These are phyloP conservation scores for Mylabris phalerata DNA, from an alignment of 1,140 invertebrate genomes.

Conservation along the genomic window DNA sequence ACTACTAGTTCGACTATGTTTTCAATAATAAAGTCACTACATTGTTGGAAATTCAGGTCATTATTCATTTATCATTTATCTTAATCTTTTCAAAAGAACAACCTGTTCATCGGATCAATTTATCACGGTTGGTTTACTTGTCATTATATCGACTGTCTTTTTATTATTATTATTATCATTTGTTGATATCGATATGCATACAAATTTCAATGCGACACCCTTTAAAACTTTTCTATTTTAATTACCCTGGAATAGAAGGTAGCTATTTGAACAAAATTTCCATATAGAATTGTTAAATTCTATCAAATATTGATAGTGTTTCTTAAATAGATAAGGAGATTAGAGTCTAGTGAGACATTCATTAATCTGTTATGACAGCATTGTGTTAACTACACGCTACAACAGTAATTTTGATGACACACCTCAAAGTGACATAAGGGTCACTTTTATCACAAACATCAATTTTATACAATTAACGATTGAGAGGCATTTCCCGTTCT, in stretches of 20 bases:
- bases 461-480: too few relatives aligned
- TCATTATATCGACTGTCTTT: conserved; percentile 14
- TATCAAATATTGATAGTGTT: too few relatives aligned
- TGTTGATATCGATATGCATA: conserved; percentile 15
- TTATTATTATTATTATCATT: conserved; percentile 2
- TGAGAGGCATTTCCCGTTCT: too few relatives aligned
- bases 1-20: too few relatives aligned
- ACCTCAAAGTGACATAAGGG: conserved; percentile 33
- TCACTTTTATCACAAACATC: too few relatives aligned
- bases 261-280: too few relatives aligned
- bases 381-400: conserved; percentile 43
- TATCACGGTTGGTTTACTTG: conserved; percentile 19
- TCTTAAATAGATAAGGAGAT: conserved; percentile 14
- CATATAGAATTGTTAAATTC: too few relatives aligned
- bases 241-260: too few relatives aligned
- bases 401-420: conserved; percentile 41
- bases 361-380: conserved; percentile 43
- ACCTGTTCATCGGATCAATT: conserved; percentile 25
- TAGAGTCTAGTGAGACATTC: conserved; percentile 42
- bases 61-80: conserved; percentile 1
- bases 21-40: too few relatives aligned
- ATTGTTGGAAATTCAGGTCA: too few relatives aligned
- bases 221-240: too few relatives aligned
- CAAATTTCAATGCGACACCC: not conserved
- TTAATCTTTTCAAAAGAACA: conserved; percentile 8